phyloP scores from a whole-genome alignment of 2,888 invertebrate genomes.

The Stenolophus ochropezus region DNA sequence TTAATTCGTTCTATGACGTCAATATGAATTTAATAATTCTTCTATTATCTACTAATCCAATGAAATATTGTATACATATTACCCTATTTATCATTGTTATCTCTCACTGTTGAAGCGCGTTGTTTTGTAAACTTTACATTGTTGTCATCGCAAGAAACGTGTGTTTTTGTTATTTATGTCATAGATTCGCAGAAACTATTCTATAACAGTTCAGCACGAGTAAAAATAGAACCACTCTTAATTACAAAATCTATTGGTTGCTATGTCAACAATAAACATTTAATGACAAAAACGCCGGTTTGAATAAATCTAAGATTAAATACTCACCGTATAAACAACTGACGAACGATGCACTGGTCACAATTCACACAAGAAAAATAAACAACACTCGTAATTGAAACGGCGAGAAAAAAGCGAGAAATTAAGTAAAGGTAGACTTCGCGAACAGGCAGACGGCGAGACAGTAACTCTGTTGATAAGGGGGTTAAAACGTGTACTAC shows the following conservation, averaged over 20 bases:
- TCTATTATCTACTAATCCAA: not conserved
- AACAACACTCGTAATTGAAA: not conserved
- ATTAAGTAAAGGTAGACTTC: constrained; percentile 34
- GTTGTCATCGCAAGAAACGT: not conserved
- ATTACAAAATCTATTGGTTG: constrained; percentile 28
- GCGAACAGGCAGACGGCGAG: constrained; percentile 31
- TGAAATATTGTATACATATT: not conserved
- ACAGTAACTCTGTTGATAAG: constrained; percentile 53
- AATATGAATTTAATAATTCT: constrained; percentile 24
- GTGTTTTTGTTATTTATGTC: not conserved
- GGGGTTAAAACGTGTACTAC: constrained; percentile 44
- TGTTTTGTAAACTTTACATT: not conserved
- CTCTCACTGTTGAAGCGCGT: not conserved
- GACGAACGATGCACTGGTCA: constrained; percentile 5
- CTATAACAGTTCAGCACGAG: not conserved
- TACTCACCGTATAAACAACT: constrained; percentile 28
- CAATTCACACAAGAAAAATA: not conserved
- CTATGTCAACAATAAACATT: constrained; percentile 13
- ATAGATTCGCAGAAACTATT: not conserved
- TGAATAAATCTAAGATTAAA: constrained; percentile 3
- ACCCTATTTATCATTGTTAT: not conserved
- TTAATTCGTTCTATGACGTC: constrained; percentile 29
- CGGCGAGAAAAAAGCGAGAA: constrained; percentile 8
- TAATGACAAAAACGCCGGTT: constrained; percentile 9
- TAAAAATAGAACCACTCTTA: constrained; percentile 9